Base-by-base conservation (phyloP, 2,888 invertebrate species). In the Meta bourneti region DNA sequence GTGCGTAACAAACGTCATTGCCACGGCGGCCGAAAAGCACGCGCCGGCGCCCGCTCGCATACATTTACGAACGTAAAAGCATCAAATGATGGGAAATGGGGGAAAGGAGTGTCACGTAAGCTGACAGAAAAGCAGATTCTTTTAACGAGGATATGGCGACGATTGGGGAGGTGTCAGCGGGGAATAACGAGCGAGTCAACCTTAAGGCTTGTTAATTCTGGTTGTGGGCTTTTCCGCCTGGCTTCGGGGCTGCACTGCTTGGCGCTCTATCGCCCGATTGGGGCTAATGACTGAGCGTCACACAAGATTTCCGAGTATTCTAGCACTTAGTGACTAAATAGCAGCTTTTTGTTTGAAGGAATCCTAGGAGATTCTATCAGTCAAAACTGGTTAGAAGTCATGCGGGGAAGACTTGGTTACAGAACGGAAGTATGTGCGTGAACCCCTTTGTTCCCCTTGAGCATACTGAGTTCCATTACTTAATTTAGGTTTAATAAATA, bases 181-280 rank as follows among this genome's bases (percentile, higher is more conserved):
- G 69, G 48, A 49, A 82, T 87, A 91, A 87, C 87, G 82, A 87
- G 81, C 70, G 77, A 48, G 75, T 72, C 69, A 85, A 75, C 80
- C 90, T 52, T 72, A 70, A 54, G 90, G 80, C 90, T 91, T 91
- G 90, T 91, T 91, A 91, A 91, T 91, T 91, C 86, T 61, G 51
- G 48, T 75, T 85, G 81, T 48, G 48, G 34, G 80, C 34, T 77
- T n/a, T 83, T 71, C 71, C 72, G 74, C 54, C 19, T 49, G 16
- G 52, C 34, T 7, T 13, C 19, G 61, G 16, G 1, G 13, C 11
- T 20, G 16, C 7, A 61, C 6, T 8, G 69, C 51, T 77, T 49
- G 79, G 72, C 52, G 69, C 6, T 54, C 79, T 51, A 87, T 87
- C 87, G 80, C 87, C 34, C 34, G 7, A 61, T 61, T 61, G 61